Evolutionary conservation across 1,140 invertebrate genomes (phyloP).

Genomic region (Hyphantria cunea): DNA sequence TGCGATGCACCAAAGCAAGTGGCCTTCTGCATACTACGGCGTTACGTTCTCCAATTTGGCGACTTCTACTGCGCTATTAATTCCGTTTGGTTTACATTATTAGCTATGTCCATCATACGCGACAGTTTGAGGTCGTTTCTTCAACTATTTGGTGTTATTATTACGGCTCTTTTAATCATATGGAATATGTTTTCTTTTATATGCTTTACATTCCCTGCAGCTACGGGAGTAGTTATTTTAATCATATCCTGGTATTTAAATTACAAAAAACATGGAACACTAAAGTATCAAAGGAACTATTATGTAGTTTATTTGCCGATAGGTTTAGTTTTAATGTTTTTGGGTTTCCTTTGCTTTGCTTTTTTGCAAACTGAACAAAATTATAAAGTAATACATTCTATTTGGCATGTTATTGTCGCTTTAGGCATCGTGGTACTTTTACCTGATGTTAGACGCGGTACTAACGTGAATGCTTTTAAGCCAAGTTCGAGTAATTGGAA

Average conservation of each 20-base stretch:
- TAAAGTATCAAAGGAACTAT: slow-evolving; percentile 82
- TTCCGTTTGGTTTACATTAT: slow-evolving; percentile 94
- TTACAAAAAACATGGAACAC: slow-evolving; percentile 79
- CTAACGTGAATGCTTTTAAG: slow-evolving; percentile 53
- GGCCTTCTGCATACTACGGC: slow-evolving; percentile 85
- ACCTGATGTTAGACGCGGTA: slow-evolving; percentile 79
- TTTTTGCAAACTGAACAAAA: slow-evolving; percentile 92
- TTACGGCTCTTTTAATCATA: slow-evolving; percentile 91
- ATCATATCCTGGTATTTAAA: slow-evolving; percentile 84
- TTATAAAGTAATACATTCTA: slow-evolving; percentile 93
- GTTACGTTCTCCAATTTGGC: slow-evolving; percentile 92
- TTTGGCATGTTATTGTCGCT: slow-evolving; percentile 95
- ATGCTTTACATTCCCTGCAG: slow-evolving; percentile 90
- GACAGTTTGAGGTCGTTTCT: slow-evolving; percentile 86
- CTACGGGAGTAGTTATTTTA: slow-evolving; percentile 86
- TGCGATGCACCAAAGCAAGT: slow-evolving; percentile 88
- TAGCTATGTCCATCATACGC: slow-evolving; percentile 92
- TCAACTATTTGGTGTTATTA: slow-evolving; percentile 90
- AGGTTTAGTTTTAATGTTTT: slow-evolving; percentile 86
- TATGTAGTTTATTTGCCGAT: slow-evolving; percentile 86
- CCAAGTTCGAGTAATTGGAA: slow-evolving; percentile 55
- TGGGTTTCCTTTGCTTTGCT: slow-evolving; percentile 91
- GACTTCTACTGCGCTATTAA: slow-evolving; percentile 95
- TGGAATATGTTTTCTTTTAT: slow-evolving; percentile 92
- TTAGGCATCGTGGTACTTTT: slow-evolving; percentile 90